A percentile compares a stretch with the other conserved stretches of the same genome.
Conservation (phyloP, 2,113 vertebrate genomes). For the Oreochromis aureus region DNA sequence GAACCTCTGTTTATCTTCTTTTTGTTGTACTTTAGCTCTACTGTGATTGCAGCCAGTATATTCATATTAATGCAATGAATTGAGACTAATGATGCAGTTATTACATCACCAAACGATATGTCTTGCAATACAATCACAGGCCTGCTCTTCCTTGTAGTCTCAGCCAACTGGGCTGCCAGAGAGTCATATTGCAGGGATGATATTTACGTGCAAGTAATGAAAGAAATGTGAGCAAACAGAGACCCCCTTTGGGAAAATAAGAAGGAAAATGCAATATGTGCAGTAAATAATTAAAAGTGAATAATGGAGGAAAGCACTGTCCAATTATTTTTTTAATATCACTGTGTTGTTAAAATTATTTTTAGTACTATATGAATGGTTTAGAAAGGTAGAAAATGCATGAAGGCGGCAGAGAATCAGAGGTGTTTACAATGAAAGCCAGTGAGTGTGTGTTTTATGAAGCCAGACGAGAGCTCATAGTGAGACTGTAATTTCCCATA, state of each 20-base stretch:
- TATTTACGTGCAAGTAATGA: not conserved
- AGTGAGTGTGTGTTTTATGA: not conserved
- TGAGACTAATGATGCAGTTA: not conserved
- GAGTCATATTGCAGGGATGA: not conserved
- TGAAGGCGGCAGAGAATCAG: not conserved
- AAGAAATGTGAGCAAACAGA: not conserved
- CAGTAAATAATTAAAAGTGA: not conserved
- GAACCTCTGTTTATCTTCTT: not conserved
- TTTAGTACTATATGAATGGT: not conserved
- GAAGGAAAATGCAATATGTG: not conserved
- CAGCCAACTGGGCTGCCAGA: not conserved
- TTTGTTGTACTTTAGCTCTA: not conserved
- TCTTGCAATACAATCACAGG: not conserved
- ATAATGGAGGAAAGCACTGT: not conserved
- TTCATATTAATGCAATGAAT: not conserved
- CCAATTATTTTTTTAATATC: not conserved
- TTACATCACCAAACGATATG: not conserved
- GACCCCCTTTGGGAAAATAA: not conserved
- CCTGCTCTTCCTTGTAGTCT: not conserved
- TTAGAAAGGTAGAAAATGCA: not conserved
- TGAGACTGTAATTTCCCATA: constrained; percentile 1
- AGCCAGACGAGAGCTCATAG: not conserved
- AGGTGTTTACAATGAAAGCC: not conserved
- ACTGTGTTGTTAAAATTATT: not conserved
- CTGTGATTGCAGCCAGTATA: not conserved